Evolutionary conservation across 2,888 invertebrate species (phyloP).

Genomic region (Drosophila fungiperda): DNA sequence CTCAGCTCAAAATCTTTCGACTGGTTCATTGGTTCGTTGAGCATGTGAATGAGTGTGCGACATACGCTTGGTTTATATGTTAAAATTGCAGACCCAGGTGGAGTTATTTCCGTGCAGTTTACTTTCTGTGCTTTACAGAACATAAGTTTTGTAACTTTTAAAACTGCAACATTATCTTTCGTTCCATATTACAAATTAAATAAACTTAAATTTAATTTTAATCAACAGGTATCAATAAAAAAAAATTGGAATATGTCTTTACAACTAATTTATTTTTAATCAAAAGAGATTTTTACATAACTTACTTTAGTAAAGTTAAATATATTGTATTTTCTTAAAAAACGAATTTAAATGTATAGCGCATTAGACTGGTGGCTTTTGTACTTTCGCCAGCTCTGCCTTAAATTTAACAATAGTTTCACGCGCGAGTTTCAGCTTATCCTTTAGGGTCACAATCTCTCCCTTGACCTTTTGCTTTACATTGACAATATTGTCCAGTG

Average conservation of each 20-base stretch:
- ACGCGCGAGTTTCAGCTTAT: constrained; percentile 92
- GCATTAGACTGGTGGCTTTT: constrained; percentile 69
- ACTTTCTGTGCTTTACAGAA: neutral
- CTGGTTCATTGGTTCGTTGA: constrained; percentile 33
- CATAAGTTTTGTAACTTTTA: neutral
- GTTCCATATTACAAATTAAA: neutral
- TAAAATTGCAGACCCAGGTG: constrained; percentile 12
- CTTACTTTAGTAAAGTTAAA: constrained; percentile 28
- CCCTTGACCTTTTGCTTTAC: constrained; percentile 92
- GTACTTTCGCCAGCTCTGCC: constrained; percentile 88
- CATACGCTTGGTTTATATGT: neutral
- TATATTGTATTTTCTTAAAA: neutral
- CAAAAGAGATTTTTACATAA: neutral
- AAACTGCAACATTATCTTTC: neutral
- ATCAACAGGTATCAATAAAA: neutral
- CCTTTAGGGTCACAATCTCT: constrained; percentile 94
- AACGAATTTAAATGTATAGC: neutral
- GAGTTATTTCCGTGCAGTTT: neutral
- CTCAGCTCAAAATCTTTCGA: constrained; percentile 26
- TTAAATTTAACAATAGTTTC: constrained; percentile 94
- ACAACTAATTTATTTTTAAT: neutral
- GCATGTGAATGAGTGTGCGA: constrained; percentile 15
- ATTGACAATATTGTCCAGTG: constrained; percentile 90
- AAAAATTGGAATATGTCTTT: neutral
- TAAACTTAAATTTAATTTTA: neutral